Evolutionary conservation across 2,888 invertebrate genomes (phyloP).

Genomic region (Lasioglossum morio): DNA sequence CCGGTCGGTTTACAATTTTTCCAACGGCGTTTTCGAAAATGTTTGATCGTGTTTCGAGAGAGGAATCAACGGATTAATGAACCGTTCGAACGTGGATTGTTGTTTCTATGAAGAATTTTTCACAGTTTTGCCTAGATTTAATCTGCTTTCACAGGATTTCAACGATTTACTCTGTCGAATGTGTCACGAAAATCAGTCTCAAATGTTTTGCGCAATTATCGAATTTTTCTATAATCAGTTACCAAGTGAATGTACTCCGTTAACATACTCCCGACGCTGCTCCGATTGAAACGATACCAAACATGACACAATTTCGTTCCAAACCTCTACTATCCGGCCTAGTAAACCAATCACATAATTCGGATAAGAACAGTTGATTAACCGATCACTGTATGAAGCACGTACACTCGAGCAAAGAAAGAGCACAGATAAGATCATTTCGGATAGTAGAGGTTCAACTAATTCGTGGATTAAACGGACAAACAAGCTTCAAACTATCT

Average conservation of each 20-base stretch:
- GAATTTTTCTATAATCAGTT: background rate
- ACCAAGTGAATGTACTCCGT: background rate
- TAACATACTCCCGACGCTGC: background rate
- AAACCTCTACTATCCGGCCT: background rate
- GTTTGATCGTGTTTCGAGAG: background rate
- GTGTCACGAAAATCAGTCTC: background rate
- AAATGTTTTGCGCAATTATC: background rate
- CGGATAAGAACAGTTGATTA: too few relatives aligned
- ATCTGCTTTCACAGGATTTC: background rate
- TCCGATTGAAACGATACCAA: background rate
- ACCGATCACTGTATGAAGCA: too few relatives aligned
- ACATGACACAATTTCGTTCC: background rate
- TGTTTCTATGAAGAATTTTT: background rate
- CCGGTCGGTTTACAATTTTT: background rate
- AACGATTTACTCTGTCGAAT: background rate
- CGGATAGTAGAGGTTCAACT: too few relatives aligned
- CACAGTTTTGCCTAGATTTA: background rate
- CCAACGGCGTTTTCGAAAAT: background rate
- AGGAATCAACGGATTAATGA: constrained; percentile 1
- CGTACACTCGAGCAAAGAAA: too few relatives aligned
- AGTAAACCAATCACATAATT: background rate
- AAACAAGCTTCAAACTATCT: too few relatives aligned
- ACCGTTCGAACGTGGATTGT: background rate
- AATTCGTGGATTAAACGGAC: too few relatives aligned
- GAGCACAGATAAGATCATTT: too few relatives aligned